Base-by-base conservation (phyloP, 2,888 invertebrate genomes). In the Drosophila picticornis region DNA sequence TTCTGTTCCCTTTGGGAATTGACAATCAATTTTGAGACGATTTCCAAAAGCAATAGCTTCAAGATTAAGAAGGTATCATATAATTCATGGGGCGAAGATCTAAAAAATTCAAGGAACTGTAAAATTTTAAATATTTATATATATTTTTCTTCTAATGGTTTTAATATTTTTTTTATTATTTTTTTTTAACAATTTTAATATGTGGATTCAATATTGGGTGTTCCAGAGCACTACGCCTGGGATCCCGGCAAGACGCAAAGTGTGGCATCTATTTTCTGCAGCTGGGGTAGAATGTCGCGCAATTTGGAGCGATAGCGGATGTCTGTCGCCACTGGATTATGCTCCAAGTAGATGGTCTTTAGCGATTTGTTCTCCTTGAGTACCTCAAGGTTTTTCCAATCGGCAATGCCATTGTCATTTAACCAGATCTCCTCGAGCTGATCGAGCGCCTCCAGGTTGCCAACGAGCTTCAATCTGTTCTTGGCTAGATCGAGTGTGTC, bases 211-310 rank as follows among this genome's bases (percentile, higher is more conserved):
- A 55, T 40, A 46, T 31, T 25, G 25, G 16, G 34, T n/a, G 27
- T 22, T 43, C 46, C 53, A 52, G 31, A 19, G 29, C 11, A n/a
- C 77, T 80, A 77, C 66, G 77, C 52, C 9, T 63, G 62, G 19
- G 67, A 2, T 10, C 91, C 90, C 9, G 85, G 88, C 63, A 88
- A 36, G 27, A 75, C 71, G 70, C 98, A 98, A 88, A 98, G 93
- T 11, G 99, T 99, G 11, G 99, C 99, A 94, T 99, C 99, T 83
- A 99, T 97, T 94, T 99, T 99, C 70, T 95, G 95, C 34, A 99
- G 94, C 80, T 92, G 92, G 2, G 99, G 99, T 27, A 99, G 94
- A 1, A 96, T 94, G 66, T 99, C 94, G 93, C 97, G 98, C 51
- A 99, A 94, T 93, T 99, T 99, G 83, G 98, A 95, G 65, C 99